Evolutionary conservation across 2,797 vertebrate genomes (phyloP).

Genomic region (Myotis pilosus): DNA sequence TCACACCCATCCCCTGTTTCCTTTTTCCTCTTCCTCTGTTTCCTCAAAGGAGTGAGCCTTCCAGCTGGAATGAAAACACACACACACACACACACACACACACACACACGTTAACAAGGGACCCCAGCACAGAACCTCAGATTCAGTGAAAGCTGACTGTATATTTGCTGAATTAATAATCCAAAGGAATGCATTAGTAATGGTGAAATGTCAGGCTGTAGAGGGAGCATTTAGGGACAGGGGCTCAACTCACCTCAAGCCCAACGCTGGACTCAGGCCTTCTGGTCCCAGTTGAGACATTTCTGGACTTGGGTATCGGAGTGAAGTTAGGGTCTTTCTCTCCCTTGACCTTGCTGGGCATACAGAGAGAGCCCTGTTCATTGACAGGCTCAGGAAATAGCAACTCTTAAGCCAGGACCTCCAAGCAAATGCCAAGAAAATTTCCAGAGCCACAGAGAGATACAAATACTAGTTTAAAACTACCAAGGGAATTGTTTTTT

Average conservation of each 20-base stretch:
- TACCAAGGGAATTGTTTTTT: neutral
- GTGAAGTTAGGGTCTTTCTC: neutral
- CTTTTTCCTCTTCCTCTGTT: neutral
- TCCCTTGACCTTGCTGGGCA: neutral
- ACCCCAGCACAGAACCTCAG: neutral
- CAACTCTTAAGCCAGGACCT: neutral
- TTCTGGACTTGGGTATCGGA: neutral
- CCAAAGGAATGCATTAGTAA: neutral
- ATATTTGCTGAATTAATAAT: neutral
- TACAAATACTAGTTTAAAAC: neutral
- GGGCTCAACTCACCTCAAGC: neutral
- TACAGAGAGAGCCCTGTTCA: neutral
- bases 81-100: neutral
- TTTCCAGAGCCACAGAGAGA: constrained; percentile 12
- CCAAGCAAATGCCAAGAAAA: neutral
- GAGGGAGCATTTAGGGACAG: neutral
- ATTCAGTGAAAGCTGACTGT: neutral
- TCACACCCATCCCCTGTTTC: neutral
- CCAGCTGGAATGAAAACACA: neutral
- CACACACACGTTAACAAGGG: neutral
- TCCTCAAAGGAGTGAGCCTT: neutral
- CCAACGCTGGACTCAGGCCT: neutral
- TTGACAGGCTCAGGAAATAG: neutral
- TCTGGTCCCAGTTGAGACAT: neutral
- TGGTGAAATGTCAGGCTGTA: neutral